Evolutionary conservation across 2,888 invertebrate genomes (phyloP).

Genomic region (Lithophane socia): DNA sequence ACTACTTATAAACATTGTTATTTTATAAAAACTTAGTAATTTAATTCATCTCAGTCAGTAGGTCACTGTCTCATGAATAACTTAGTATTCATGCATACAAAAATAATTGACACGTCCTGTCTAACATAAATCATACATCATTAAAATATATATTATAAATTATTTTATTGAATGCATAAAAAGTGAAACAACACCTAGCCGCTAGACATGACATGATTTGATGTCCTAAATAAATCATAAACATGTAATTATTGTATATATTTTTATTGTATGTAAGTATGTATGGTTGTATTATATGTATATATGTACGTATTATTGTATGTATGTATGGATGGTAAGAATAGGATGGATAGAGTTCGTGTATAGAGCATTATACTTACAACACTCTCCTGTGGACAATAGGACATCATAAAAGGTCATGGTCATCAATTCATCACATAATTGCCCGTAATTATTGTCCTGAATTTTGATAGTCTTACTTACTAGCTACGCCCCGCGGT

Average conservation of each 20-base stretch:
- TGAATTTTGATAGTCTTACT: background rate
- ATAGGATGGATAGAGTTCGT: background rate
- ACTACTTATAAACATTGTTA: too few species aligned
- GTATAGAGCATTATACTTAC: background rate
- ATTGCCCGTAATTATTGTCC: background rate
- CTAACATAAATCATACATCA: constrained; percentile 22
- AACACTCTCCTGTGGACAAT: background rate
- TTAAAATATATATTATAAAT: constrained; percentile 17
- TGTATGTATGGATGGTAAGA: too few species aligned
- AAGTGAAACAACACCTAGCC: constrained; percentile 18
- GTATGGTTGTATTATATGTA: too few species aligned
- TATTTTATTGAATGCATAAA: constrained; percentile 13
- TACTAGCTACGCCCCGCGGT: too few species aligned
- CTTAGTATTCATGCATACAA: constrained; percentile 12
- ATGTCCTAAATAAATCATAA: background rate
- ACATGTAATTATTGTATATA: background rate
- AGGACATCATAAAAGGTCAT: background rate
- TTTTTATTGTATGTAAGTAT: too few species aligned
- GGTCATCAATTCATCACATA: background rate
- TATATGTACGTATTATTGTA: too few species aligned
- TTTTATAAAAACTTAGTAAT: background rate
- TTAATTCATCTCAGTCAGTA: constrained; percentile 29
- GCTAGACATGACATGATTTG: constrained; percentile 10
- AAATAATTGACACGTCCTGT: constrained; percentile 23
- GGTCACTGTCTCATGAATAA: constrained; percentile 38